These are phyloP conservation scores for Tragulus kanchil DNA, from an alignment of 2,113 vertebrate species.

Conservation along the genomic window DNA sequence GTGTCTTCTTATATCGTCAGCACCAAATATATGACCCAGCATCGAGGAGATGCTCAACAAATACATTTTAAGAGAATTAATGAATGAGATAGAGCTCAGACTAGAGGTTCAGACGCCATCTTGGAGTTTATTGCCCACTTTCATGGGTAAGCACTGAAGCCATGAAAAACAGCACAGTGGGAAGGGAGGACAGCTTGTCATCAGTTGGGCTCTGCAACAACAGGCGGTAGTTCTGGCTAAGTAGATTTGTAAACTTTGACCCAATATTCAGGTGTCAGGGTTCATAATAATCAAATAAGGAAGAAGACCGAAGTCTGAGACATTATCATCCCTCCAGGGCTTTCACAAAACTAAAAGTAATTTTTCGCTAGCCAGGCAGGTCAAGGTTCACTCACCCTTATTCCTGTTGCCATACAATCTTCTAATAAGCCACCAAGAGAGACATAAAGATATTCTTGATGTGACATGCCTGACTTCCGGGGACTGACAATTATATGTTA, in stretches of 20 bases:
- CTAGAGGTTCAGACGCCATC: background rate
- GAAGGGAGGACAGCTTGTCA: background rate
- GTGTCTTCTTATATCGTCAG: background rate
- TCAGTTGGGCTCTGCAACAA: background rate
- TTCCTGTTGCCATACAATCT: slow-evolving; percentile 42
- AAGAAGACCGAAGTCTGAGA: slow-evolving; percentile 55
- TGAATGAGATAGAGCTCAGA: background rate
- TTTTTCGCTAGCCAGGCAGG: slow-evolving; percentile 59
- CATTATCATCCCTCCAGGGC: background rate
- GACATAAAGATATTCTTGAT: background rate
- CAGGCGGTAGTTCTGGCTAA: background rate
- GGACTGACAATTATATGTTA: background rate
- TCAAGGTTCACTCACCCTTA: slow-evolving; percentile 69
- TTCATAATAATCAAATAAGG: slow-evolving; percentile 45
- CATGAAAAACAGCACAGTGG: background rate
- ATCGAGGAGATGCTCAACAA: background rate
- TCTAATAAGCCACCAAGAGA: slow-evolving; percentile 35
- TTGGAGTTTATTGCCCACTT: background rate
- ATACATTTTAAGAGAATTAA: background rate
- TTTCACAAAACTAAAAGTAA: slow-evolving; percentile 16
- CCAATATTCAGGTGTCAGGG: slow-evolving; percentile 27
- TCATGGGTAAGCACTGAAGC: background rate
- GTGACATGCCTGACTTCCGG: slow-evolving; percentile 17
- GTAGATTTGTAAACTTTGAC: slow-evolving; percentile 58
- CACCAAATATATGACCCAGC: background rate